These are phyloP conservation scores for Ctenopoma kingsleyae DNA, from an alignment of 2,797 vertebrate genomes.

Conservation along the genomic window DNA sequence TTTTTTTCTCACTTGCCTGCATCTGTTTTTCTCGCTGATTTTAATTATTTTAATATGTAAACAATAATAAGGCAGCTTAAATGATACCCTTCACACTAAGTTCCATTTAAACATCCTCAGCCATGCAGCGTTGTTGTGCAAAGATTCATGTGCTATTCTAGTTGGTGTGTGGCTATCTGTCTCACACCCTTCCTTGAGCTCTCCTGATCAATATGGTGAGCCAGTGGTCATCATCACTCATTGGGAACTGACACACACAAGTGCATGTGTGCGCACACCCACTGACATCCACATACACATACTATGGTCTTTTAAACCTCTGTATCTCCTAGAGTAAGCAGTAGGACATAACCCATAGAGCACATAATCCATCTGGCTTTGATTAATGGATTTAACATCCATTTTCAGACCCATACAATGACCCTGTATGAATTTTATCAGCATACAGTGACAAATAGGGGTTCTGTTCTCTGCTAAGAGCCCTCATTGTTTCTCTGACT, in stretches of 20 bases:
- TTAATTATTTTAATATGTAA: conserved; percentile 46
- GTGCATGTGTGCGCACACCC: conserved; percentile 49
- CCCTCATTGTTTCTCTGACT: conserved; percentile 78
- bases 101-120: conserved; percentile 35
- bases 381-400: conserved; percentile 81
- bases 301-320: conserved; percentile 70
- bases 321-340: conserved; percentile 69
- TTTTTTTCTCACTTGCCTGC: conserved; percentile 31
- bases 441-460: conserved; percentile 86
- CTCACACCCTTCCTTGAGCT: conserved; percentile 48
- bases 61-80: conserved; percentile 36
- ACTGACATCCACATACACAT: conserved; percentile 27
- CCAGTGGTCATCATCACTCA: conserved; percentile 76
- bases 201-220: conserved; percentile 76
- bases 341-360: conserved; percentile 61
- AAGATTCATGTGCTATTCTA: conserved; percentile 31
- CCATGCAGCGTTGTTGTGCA: conserved; percentile 4
- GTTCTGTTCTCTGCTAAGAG: conserved; percentile 87
- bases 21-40: conserved; percentile 27
- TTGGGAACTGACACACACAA: conserved; percentile 65
- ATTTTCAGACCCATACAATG: conserved; percentile 79
- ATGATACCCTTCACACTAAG: conserved; percentile 3
- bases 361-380: conserved; percentile 79
- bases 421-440: conserved; percentile 83
- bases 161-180: conserved; percentile 57